Conservation (phyloP, 1,140 invertebrate genomes). For the Zaprionus africanus region DNA sequence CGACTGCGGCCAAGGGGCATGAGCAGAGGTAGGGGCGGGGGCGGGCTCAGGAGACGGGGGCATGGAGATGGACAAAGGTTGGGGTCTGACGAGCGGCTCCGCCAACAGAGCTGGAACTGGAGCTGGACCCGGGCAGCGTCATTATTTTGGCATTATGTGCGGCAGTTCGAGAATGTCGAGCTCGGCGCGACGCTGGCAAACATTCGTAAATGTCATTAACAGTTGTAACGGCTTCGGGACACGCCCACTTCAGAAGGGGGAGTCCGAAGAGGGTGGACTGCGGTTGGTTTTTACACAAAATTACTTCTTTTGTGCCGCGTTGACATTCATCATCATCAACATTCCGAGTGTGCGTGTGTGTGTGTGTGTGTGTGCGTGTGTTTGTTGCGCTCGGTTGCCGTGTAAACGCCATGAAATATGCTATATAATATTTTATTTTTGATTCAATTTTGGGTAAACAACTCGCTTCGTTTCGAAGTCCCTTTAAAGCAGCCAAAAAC, state of each 20-base stretch:
- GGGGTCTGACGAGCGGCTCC: no score
- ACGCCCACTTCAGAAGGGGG: constrained; percentile 47
- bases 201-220: constrained; percentile 83
- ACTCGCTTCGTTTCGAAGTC: background rate
- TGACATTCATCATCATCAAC: constrained; percentile 81
- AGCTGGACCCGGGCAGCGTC: constrained; percentile 50
- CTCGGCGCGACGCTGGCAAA: constrained; percentile 52
- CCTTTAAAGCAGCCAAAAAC: constrained; percentile 36
- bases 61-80: background rate
- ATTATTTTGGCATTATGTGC: constrained; percentile 80
- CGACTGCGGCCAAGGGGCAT: background rate
- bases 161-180: constrained; percentile 24
- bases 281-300: constrained; percentile 71
- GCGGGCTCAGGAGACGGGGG: no score
- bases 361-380: constrained; percentile 7
- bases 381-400: constrained; percentile 27
- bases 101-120: background rate
- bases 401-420: constrained; percentile 65
- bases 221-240: constrained; percentile 73
- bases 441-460: constrained; percentile 47
- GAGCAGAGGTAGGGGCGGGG: no score
- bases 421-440: constrained; percentile 69
- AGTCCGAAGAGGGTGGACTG: background rate
- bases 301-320: constrained; percentile 75
- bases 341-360: constrained; percentile 30